Evolutionary conservation across 2,113 vertebrate species (phyloP), one percentile per base, ranked within the genome.

Genomic region (Irena cyanogastra): DNA sequence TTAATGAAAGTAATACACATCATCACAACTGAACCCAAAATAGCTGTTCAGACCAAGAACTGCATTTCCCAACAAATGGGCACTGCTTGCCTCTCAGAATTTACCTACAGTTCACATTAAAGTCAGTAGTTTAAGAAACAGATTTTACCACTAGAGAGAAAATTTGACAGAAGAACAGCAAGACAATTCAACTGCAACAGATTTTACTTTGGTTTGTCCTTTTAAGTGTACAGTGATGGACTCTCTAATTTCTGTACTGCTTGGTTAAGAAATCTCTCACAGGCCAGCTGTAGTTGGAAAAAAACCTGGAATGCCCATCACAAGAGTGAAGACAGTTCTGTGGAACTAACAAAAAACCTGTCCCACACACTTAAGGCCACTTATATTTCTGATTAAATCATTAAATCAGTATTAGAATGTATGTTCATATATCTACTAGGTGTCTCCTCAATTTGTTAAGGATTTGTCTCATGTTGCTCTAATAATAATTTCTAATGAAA

Each of bases 111-210:
- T 88, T 97, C 86, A 33, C 2, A 10, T 87, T 83, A 80, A 75
- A 89, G 5, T 60, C 47, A 53, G 81, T 93, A 93, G 17, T 70
- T 95, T 91, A 95, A 70, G 54, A 92, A 97, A 93, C 54, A 92
- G 59, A 84, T 88, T 89, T 75, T 41, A 89, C 39, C 92, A 81
- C n/a, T 53, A 33, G 41, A 45, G n/a, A 90, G 77, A 56, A 91
- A 92, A 95, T 84, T 69, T 85, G 44, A 96, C 21, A 41, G 82
- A 91, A 77, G 80, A 97, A 59, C 17, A 96, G 35, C 37, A 75
- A 94, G 68, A 92, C 72, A 74, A 90, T 60, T 95, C 75, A 71
- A 89, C 16, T 94, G 44, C 27, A 83, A 56, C 70, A 85, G 63
- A 83, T 94, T 96, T 93, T n/a, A 71, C 61, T 68, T 69, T 54